Percentiles rank a stretch among this genome's conserved stretches.
Evolutionary conservation across 2,888 invertebrate species (phyloP).

Genomic region (Chloroclystis v-ata): DNA sequence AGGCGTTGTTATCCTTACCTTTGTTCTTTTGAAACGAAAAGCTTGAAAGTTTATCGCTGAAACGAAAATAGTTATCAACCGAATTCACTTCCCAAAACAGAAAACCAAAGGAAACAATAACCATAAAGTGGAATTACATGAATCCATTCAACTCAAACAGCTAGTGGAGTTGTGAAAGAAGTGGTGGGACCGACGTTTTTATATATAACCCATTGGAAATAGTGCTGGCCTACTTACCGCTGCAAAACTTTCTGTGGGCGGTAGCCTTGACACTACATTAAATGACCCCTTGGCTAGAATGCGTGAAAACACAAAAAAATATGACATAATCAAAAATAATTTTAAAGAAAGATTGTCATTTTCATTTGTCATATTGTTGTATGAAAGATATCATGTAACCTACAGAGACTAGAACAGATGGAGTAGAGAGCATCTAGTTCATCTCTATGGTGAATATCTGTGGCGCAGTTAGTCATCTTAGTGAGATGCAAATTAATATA

Average conservation of each 20-base stretch:
- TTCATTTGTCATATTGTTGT: too few species aligned
- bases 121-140: slow-evolving; percentile 18
- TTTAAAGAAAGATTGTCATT: too few species aligned
- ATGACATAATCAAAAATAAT: neutral
- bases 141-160: slow-evolving; percentile 28
- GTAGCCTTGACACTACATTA: slow-evolving; percentile 45
- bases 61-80: neutral
- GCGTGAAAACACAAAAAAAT: slow-evolving; percentile 18
- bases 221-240: slow-evolving; percentile 44
- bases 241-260: slow-evolving; percentile 25
- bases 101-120: slow-evolving; percentile 18
- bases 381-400: too few species aligned
- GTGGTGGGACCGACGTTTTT: slow-evolving; percentile 44
- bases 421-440: too few species aligned
- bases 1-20: too few species aligned
- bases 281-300: slow-evolving; percentile 17
- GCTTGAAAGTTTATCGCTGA: neutral
- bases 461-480: too few species aligned
- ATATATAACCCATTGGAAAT: slow-evolving; percentile 55
- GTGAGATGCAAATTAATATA: too few species aligned
- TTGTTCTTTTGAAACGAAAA: too few species aligned
- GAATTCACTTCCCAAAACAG: slow-evolving; percentile 2
- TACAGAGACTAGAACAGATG: too few species aligned
- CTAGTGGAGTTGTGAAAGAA: slow-evolving; percentile 47
- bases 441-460: too few species aligned